Conservation (phyloP, 92 coral and sea anemone species). For the Phenganax marumi region DNA sequence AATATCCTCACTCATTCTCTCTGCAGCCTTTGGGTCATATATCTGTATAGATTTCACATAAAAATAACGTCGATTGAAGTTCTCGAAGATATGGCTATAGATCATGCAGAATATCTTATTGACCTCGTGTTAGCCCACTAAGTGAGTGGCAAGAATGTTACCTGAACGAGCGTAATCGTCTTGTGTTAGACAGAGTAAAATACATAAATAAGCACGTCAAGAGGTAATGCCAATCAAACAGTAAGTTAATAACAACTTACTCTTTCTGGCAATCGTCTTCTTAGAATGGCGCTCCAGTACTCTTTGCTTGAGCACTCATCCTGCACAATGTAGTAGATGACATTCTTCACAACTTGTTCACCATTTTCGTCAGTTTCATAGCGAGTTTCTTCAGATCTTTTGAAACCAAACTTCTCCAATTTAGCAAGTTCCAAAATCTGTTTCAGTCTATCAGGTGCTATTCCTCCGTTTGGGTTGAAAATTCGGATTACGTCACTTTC, state of each 20-base stretch:
- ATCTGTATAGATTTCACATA: too few relatives aligned
- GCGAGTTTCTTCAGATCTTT: neutral
- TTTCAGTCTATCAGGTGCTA: neutral
- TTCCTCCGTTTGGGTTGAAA: neutral
- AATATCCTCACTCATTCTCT: too few relatives aligned
- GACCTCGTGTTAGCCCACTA: too few relatives aligned
- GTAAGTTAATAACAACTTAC: neutral
- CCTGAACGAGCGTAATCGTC: too few relatives aligned
- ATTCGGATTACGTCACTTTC: neutral
- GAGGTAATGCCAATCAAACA: neutral
- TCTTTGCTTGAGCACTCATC: neutral
- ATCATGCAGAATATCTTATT: too few relatives aligned
- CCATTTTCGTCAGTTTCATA: constrained; percentile 9
- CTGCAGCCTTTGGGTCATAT: too few relatives aligned
- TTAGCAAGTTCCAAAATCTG: neutral
- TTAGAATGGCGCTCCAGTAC: neutral
- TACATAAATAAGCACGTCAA: neutral
- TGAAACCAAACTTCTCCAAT: neutral
- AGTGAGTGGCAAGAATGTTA: too few relatives aligned
- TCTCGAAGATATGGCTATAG: too few relatives aligned
- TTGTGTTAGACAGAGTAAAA: too few relatives aligned
- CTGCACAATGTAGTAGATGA: neutral
- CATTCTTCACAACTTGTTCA: neutral
- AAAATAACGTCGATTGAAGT: too few relatives aligned
- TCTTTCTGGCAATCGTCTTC: neutral